Base-by-base conservation (phyloP, 2,797 vertebrate genomes). In the Florisuga fusca region DNA sequence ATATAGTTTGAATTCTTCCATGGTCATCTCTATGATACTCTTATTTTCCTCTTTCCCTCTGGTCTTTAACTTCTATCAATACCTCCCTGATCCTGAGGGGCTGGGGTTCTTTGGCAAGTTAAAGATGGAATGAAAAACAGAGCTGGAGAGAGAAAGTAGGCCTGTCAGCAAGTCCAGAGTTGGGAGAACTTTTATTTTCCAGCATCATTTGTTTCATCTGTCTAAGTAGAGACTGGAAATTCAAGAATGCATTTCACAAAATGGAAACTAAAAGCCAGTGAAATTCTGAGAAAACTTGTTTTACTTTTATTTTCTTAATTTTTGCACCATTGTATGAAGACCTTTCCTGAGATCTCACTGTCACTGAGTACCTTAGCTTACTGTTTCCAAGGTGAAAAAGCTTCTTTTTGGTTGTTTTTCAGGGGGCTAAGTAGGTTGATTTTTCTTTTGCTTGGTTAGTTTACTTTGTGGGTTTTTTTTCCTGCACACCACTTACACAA, bases 401-500 rank as follows among this genome's bases (percentile, higher is more conserved):
- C 4, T 62, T 41, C 48, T 45, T 18, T 14, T 41, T 15, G 4
- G 17, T 15, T 27, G 7, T 1, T 3, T 3, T 17, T 63, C 6
- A 3, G 11, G 13, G 4, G 7, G 12, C 23, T 51, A 9, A 6
- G 7, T 31, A 64, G 3, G 8, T 10, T 66, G 20, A 12, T 22
- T 72, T 64, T 69, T 36, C 3, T n/a, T 76, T n/a, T 38, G 2
- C 33, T 64, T 64, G 6, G 5, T 58, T 58, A 58, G 19, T 53
- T 77, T 64, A 26, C 3, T 3, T 2, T 38, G 33, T 33, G n/a
- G 3, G 0, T 36, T 64, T 78, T 12, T 33, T 4, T 29, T 25
- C 16, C 46, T 18, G 2, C 33, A 36, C 9, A 21, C 5, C 3
- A 2, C 12, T 48, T 6, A 26, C 9, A n/a, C 12, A 36, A 5